Percentiles rank a stretch among this genome's conserved stretches.
Evolutionary conservation across 2,888 invertebrate genomes (phyloP).

Genomic region (Marronus borbonicus): DNA sequence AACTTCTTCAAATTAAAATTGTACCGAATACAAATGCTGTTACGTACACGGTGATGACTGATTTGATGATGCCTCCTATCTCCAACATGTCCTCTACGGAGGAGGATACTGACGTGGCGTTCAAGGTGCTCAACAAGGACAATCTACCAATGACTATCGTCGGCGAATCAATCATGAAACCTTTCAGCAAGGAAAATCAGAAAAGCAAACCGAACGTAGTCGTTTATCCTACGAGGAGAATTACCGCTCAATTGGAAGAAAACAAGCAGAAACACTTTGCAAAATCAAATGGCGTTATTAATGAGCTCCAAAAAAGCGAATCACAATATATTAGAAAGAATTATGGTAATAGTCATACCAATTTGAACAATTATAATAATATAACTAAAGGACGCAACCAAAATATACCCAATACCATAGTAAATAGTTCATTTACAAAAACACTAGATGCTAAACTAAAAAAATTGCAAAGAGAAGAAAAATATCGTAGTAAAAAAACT

Average conservation of each 20-base stretch:
- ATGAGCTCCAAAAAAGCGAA: slow-evolving; percentile 60
- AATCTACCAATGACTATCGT: slow-evolving; percentile 66
- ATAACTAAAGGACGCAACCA: slow-evolving; percentile 65
- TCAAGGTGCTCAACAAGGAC: slow-evolving; percentile 69
- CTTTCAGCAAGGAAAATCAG: slow-evolving; percentile 65
- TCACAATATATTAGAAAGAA: slow-evolving; percentile 64
- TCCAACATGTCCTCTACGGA: slow-evolving; percentile 59
- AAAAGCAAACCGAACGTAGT: slow-evolving; percentile 73
- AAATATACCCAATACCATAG: slow-evolving; percentile 62
- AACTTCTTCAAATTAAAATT: slow-evolving; percentile 8
- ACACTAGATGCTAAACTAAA: slow-evolving; percentile 82
- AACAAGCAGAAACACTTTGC: slow-evolving; percentile 63
- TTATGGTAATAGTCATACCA: slow-evolving; percentile 70
- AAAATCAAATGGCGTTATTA: slow-evolving; percentile 67
- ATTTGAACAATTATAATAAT: slow-evolving; percentile 66
- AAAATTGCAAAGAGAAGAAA: slow-evolving; percentile 77
- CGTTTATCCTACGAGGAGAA: slow-evolving; percentile 72
- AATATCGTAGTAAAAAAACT: slow-evolving; percentile 50
- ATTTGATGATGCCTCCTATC: slow-evolving; percentile 53
- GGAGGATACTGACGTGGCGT: slow-evolving; percentile 67
- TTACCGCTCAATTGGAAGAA: slow-evolving; percentile 64
- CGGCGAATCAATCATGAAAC: slow-evolving; percentile 67
- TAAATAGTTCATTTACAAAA: slow-evolving; percentile 77
- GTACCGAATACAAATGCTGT: slow-evolving; percentile 11
- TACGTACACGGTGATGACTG: slow-evolving; percentile 50